Evolutionary conservation across 2,888 invertebrate genomes (phyloP).

Genomic region (Mythimna ferrago): DNA sequence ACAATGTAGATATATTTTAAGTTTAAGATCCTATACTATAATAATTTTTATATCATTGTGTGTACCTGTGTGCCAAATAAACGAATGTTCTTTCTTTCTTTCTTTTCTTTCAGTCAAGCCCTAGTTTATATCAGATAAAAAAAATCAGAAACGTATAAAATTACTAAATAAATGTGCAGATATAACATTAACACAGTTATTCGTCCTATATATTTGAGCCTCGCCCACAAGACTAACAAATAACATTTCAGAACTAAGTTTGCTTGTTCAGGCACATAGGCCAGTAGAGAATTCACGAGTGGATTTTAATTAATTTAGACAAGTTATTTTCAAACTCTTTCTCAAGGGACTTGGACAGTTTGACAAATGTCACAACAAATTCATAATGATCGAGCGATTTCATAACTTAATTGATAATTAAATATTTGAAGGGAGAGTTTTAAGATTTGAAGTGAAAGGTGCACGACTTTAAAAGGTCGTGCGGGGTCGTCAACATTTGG

Average conservation of each 20-base stretch:
- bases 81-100: no score
- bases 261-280: constrained; percentile 26
- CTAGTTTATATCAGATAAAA: no score
- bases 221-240: constrained; percentile 28
- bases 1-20: no score
- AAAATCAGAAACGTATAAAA: no score
- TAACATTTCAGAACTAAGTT: constrained; percentile 36
- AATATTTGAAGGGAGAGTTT: background rate
- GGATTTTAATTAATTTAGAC: constrained; percentile 51
- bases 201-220: background rate
- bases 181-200: constrained; percentile 16
- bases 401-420: constrained; percentile 28
- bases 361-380: constrained; percentile 37
- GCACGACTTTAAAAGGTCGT: background rate
- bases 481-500: constrained; percentile 1
- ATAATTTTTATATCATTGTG: no score
- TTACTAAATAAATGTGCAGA: background rate
- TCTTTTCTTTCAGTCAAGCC: no score
- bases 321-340: constrained; percentile 51
- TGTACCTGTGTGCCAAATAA: no score
- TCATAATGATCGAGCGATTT: constrained; percentile 51
- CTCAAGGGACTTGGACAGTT: constrained; percentile 51
- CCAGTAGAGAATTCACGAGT: constrained; percentile 31
- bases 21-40: no score
- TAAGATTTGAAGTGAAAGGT: background rate